Conservation (phyloP, 2,888 invertebrate species). For the Drosophila meridionalis region DNA sequence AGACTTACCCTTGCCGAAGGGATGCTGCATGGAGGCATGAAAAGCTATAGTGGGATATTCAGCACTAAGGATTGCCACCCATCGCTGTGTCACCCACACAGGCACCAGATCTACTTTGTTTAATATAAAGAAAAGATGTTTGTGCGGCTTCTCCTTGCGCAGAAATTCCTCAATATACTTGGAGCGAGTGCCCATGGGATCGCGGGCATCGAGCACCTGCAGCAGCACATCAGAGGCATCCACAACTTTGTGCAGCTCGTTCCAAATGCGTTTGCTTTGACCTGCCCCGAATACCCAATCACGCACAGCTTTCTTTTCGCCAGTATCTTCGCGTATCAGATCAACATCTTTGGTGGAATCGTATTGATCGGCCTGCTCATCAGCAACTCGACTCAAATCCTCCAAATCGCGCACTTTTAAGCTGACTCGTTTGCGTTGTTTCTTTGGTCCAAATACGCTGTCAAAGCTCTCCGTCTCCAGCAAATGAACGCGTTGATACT, state of each 20-base stretch:
- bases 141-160: constrained; percentile 97
- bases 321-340: constrained; percentile 92
- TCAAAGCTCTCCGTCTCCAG: constrained; percentile 98
- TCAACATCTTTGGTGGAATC: constrained; percentile 93
- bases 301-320: constrained; percentile 91
- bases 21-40: constrained; percentile 99
- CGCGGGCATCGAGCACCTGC: constrained; percentile 98
- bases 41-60: constrained; percentile 99
- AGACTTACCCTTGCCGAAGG: constrained; percentile 94
- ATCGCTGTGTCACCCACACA: constrained; percentile 98
- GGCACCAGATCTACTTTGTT: constrained; percentile 99
- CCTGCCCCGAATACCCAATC: constrained; percentile 98
- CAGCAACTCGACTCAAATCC: constrained; percentile 90
- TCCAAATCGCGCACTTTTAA: constrained; percentile 91
- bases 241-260: constrained; percentile 99
- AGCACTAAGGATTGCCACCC: constrained; percentile 97
- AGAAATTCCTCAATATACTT: constrained; percentile 96
- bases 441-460: constrained; percentile 98
- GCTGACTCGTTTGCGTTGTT: constrained; percentile 95
- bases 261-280: constrained; percentile 99
- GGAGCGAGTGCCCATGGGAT: constrained; percentile 98
- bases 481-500: constrained; percentile 96
- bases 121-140: constrained; percentile 97
- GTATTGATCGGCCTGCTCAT: constrained; percentile 91
- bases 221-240: constrained; percentile 99